These are phyloP conservation scores for Gavialis gangeticus DNA, from an alignment of 2,113 vertebrate species.

Conservation along the genomic window DNA sequence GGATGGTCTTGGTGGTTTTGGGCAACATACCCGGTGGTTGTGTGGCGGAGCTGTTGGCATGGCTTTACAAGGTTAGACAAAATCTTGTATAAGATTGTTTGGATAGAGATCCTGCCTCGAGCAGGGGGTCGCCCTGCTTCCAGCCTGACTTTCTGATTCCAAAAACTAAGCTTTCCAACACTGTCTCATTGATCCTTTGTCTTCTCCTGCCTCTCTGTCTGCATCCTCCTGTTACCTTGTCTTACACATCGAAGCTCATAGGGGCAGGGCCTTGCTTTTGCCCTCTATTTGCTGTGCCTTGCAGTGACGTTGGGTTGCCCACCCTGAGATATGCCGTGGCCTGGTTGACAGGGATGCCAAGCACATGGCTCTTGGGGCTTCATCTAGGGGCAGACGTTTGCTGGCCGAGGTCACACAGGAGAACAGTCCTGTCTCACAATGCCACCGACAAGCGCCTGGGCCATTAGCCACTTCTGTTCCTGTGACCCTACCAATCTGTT, in stretches of 20 bases:
- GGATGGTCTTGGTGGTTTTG: too few species aligned
- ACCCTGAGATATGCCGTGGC: background rate
- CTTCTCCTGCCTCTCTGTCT: background rate
- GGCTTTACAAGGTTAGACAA: too few species aligned
- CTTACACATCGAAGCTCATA: background rate
- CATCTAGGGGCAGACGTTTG: too few species aligned
- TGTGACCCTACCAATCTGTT: background rate
- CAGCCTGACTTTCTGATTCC: too few species aligned
- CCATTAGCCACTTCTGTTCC: background rate
- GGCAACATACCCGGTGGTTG: too few species aligned
- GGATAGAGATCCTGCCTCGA: too few species aligned
- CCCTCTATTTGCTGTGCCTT: background rate
- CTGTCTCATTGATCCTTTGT: background rate
- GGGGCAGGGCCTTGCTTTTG: background rate
- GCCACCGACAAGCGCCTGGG: background rate
- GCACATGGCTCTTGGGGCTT: too few species aligned
- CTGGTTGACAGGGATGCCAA: background rate
- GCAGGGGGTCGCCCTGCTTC: too few species aligned
- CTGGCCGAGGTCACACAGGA: too few species aligned
- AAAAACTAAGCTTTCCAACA: fast-evolving
- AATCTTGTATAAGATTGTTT: too few species aligned
- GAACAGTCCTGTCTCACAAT: background rate
- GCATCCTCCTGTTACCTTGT: fast-evolving
- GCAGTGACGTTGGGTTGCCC: background rate
- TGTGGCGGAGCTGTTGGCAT: too few species aligned